These are phyloP conservation scores for Drosophila albomicans DNA, from an alignment of 1,140 invertebrate genomes.

Conservation along the genomic window DNA sequence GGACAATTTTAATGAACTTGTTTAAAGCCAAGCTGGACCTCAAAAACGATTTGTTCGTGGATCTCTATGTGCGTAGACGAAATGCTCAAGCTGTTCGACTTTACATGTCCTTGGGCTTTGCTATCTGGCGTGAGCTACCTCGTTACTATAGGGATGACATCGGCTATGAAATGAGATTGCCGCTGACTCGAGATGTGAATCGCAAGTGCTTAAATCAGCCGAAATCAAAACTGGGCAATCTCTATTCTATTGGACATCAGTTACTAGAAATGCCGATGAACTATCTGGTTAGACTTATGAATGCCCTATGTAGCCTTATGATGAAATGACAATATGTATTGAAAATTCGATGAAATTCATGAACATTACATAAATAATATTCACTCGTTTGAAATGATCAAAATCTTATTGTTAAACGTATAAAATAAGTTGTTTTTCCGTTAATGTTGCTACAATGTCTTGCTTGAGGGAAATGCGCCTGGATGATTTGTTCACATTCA, in stretches of 20 bases:
- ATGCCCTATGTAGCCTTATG: background rate
- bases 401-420: constrained; percentile 34
- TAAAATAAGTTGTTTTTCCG: background rate
- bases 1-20: constrained; percentile 29
- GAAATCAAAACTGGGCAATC: background rate
- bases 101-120: constrained; percentile 49
- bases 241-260: constrained; percentile 2
- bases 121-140: constrained; percentile 32
- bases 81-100: constrained; percentile 43
- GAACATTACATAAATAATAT: constrained; percentile 10
- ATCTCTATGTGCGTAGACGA: constrained; percentile 47
- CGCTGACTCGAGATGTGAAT: constrained; percentile 36
- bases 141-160: constrained; percentile 45
- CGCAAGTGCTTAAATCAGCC: constrained; percentile 15
- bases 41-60: constrained; percentile 31
- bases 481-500: constrained; percentile 69
- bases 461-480: constrained; percentile 50
- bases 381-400: background rate
- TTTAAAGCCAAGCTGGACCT: background rate
- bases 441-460: constrained; percentile 33
- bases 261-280: constrained; percentile 11
- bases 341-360: background rate
- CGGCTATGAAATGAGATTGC: constrained; percentile 62
- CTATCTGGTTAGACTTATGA: background rate
- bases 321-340: background rate